Evolutionary conservation across 2,888 invertebrate genomes (phyloP).

Genomic region (Ophion ellenae): DNA sequence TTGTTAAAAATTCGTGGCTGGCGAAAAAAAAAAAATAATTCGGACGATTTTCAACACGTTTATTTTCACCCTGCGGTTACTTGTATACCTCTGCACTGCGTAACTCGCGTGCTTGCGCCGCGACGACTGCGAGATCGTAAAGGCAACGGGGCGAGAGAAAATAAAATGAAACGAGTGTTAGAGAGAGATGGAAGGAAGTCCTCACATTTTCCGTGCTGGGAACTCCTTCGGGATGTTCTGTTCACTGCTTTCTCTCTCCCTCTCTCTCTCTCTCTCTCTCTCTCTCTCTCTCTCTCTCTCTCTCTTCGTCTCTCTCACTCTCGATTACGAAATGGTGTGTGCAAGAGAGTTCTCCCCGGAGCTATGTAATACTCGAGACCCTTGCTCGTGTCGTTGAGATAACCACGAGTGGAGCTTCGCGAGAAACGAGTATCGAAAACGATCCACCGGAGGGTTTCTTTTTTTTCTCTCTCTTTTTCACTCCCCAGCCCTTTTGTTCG

Average conservation of each 20-base stretch:
- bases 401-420: conserved; percentile 54
- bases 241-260: conserved; percentile 25
- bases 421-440: conserved; percentile 57
- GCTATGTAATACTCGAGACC: conserved; percentile 54
- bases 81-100: conserved; percentile 42
- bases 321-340: conserved; percentile 52
- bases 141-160: conserved; percentile 49
- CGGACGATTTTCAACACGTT: conserved; percentile 33
- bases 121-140: conserved; percentile 50
- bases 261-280: conserved; percentile 37
- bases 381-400: conserved; percentile 56
- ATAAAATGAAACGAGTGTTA: conserved; percentile 38
- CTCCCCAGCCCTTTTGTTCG: conserved; percentile 18
- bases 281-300: conserved; percentile 5
- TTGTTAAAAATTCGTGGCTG: neutral
- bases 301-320: conserved; percentile 28
- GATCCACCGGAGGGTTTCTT: conserved; percentile 52
- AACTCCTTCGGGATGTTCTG: conserved; percentile 61
- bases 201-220: conserved; percentile 42
- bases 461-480: conserved; percentile 14
- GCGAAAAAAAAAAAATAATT: conserved; percentile 19
- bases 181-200: conserved; percentile 52
- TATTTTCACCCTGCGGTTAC: conserved; percentile 29
- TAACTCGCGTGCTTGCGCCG: conserved; percentile 33
- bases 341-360: conserved; percentile 37